Conservation (phyloP, 92 coral and sea anemone genomes). For the Pocillopora meandrina region DNA sequence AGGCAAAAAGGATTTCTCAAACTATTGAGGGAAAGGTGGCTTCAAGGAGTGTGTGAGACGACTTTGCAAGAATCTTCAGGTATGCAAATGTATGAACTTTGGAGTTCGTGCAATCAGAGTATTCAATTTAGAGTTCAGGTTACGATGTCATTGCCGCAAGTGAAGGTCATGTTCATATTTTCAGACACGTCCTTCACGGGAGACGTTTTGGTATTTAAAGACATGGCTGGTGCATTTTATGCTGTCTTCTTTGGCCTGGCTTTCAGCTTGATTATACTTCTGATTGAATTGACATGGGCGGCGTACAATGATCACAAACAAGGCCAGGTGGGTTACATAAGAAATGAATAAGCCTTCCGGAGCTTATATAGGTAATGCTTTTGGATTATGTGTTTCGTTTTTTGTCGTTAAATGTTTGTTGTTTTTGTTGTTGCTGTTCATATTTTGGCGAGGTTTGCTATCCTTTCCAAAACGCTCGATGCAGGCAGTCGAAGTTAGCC, state of each 20-base stretch:
- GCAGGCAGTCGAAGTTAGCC: too few relatives aligned
- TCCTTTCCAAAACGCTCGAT: too few relatives aligned
- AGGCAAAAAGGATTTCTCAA: slow-evolving; percentile 52
- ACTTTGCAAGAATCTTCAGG: slow-evolving; percentile 23
- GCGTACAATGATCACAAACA: slow-evolving; percentile 26
- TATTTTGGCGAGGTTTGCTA: too few relatives aligned
- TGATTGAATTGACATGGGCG: slow-evolving; percentile 35
- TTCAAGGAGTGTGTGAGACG: slow-evolving; percentile 38
- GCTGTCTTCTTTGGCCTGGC: slow-evolving; percentile 40
- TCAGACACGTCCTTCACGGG: slow-evolving; percentile 30
- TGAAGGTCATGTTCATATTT: not conserved
- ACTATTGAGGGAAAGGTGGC: slow-evolving; percentile 46
- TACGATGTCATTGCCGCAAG: too few relatives aligned
- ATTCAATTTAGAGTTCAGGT: too few relatives aligned
- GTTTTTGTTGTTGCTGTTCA: too few relatives aligned
- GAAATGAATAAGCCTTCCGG: not conserved
- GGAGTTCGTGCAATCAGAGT: too few relatives aligned
- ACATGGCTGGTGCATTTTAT: slow-evolving; percentile 69
- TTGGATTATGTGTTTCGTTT: too few relatives aligned
- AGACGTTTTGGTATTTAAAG: slow-evolving; percentile 47
- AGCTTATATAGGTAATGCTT: not conserved
- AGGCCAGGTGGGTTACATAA: not conserved
- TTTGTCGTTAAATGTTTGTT: too few relatives aligned
- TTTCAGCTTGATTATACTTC: slow-evolving; percentile 29
- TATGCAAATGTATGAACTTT: not conserved